These are phyloP conservation scores for Calephelis virginiensis DNA, from an alignment of 1,140 invertebrate genomes.

Conservation along the genomic window DNA sequence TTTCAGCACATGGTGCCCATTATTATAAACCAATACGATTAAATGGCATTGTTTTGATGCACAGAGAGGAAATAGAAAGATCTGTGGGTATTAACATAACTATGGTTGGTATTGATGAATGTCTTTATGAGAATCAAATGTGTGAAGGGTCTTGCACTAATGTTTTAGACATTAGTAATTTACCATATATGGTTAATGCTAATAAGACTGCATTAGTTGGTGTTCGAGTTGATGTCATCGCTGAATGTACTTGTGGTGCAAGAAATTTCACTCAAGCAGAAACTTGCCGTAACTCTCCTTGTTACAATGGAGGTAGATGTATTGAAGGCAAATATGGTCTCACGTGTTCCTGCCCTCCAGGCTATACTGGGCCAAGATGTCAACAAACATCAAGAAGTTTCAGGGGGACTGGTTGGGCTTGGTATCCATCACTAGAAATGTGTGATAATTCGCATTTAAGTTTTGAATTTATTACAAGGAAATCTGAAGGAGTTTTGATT, in stretches of 20 bases:
- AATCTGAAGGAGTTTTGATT: conserved; percentile 93
- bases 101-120: conserved; percentile 98
- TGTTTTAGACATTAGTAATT: conserved; percentile 90
- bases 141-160: conserved; percentile 98
- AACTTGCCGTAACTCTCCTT: conserved; percentile 93
- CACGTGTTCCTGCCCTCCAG: conserved; percentile 92
- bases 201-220: conserved; percentile 97
- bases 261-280: conserved; percentile 93
- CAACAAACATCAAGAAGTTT: conserved; percentile 97
- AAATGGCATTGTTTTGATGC: conserved; percentile 96
- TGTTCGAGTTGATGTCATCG: conserved; percentile 91
- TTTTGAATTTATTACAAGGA: conserved; percentile 95
- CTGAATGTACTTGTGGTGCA: conserved; percentile 94
- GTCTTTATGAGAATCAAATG: conserved; percentile 95
- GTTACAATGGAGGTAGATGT: conserved; percentile 97
- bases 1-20: conserved; percentile 96
- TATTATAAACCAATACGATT: conserved; percentile 96
- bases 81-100: conserved; percentile 96
- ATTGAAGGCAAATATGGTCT: conserved; percentile 92
- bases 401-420: conserved; percentile 94
- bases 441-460: conserved; percentile 96
- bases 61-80: conserved; percentile 95
- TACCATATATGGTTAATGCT: conserved; percentile 97
- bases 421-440: conserved; percentile 97
- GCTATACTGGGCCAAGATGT: conserved; percentile 96